Conservation (phyloP, 1,140 invertebrate genomes). For the Drosophila novamexicana region DNA sequence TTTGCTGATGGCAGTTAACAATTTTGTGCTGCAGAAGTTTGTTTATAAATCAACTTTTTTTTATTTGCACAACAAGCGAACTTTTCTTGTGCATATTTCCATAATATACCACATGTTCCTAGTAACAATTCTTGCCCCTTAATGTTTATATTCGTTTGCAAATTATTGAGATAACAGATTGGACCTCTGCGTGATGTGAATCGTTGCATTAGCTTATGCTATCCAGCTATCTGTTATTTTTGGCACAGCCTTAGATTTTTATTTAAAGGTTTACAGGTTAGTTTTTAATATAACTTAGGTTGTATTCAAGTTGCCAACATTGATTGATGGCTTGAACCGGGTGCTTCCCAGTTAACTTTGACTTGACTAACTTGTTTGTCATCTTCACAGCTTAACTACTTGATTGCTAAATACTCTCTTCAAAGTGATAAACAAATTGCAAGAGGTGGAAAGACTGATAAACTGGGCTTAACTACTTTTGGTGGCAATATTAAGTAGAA, state of each 20-base stretch:
- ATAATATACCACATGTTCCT: background rate
- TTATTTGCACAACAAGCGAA: conserved; percentile 11
- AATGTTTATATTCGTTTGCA: conserved; percentile 54
- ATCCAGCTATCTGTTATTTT: no score
- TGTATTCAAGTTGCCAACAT: background rate
- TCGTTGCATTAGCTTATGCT: background rate
- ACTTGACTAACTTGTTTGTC: background rate
- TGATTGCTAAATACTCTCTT: no score
- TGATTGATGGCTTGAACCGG: background rate
- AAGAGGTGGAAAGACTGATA: no score
- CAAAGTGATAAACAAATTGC: no score
- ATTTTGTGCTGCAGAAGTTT: conserved; percentile 71
- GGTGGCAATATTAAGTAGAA: no score
- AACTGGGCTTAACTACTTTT: no score
- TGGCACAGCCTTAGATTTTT: background rate
- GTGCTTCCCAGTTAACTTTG: background rate
- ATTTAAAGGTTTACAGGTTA: background rate
- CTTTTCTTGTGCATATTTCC: conserved; percentile 19
- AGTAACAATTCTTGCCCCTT: conserved; percentile 39
- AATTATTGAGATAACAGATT: conserved; percentile 72
- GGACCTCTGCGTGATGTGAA: conserved; percentile 32
- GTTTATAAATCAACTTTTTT: conserved; percentile 73
- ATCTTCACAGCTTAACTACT: background rate
- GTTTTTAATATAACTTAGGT: background rate
- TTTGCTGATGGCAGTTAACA: conserved; percentile 68